A percentile compares a stretch with the other conserved stretches of the same genome.
Conservation (phyloP, 2,113 vertebrate genomes). For the Menura novaehollandiae region DNA sequence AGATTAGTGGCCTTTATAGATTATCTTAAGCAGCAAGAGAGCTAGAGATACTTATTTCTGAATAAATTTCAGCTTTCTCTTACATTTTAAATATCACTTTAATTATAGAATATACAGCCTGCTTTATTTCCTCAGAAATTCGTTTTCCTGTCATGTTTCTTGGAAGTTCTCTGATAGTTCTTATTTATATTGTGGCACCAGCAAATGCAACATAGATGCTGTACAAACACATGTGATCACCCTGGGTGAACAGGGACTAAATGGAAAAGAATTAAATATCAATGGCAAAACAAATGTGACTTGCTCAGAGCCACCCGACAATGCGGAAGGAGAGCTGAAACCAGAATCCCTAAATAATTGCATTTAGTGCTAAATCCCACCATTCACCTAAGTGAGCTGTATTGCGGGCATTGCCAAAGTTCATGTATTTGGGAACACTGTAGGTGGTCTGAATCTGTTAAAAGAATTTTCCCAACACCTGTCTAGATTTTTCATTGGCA, state of each 20-base stretch:
- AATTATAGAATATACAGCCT: not conserved
- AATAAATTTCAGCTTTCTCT: not conserved
- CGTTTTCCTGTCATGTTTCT: not conserved
- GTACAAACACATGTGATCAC: not conserved
- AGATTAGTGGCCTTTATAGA: not conserved
- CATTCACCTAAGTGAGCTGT: not conserved
- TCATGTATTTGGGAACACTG: not conserved
- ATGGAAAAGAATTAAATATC: not conserved
- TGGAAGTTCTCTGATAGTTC: not conserved
- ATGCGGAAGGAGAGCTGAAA: not conserved
- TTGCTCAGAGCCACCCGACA: accelerated
- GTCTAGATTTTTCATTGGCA: not conserved
- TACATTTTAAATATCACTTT: not conserved
- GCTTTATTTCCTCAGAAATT: not conserved
- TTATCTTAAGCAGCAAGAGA: not conserved
- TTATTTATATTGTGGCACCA: not conserved
- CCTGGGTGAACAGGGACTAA: not conserved
- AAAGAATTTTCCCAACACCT: not conserved
- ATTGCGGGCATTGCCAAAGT: not conserved
- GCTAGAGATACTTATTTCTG: not conserved
- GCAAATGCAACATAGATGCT: not conserved
- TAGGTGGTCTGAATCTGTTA: not conserved
- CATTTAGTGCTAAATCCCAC: not conserved
- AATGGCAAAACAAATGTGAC: not conserved
- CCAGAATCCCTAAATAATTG: not conserved